These are phyloP conservation scores for Vannuccia rotundouncinata DNA, from an alignment of 2,888 invertebrate genomes.

Conservation along the genomic window DNA sequence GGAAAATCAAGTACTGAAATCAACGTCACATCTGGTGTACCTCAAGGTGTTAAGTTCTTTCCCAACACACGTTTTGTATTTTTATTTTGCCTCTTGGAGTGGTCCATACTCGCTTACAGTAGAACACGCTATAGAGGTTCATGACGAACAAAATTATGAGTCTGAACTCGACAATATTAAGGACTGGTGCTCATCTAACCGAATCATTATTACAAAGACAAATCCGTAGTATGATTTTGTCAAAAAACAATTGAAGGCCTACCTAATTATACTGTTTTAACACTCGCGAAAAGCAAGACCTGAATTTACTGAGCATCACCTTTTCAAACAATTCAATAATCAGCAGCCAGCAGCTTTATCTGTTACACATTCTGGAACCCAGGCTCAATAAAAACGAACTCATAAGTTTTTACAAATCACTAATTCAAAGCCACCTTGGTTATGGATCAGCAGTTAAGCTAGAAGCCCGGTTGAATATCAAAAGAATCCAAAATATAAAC, in stretches of 20 bases:
- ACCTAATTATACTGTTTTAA: neutral
- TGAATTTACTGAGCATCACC: too few relatives aligned
- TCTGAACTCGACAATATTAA: neutral
- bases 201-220: neutral
- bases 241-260: neutral
- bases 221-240: neutral
- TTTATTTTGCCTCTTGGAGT: neutral
- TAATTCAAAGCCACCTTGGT: neutral
- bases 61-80: neutral
- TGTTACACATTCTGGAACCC: neutral
- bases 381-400: neutral
- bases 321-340: neutral
- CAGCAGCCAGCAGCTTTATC: neutral
- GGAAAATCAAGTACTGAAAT: neutral
- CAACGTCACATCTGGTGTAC: neutral
- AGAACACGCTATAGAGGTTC: neutral
- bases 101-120: neutral
- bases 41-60: neutral
- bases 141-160: neutral
- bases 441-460: neutral
- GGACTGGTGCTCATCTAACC: neutral
- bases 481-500: neutral
- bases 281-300: too few relatives aligned
- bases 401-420: neutral
- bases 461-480: neutral